Percentiles rank a stretch among this genome's conserved stretches.
Evolutionary conservation across 2,113 vertebrate species (phyloP).

Genomic region (Rhea pennata): DNA sequence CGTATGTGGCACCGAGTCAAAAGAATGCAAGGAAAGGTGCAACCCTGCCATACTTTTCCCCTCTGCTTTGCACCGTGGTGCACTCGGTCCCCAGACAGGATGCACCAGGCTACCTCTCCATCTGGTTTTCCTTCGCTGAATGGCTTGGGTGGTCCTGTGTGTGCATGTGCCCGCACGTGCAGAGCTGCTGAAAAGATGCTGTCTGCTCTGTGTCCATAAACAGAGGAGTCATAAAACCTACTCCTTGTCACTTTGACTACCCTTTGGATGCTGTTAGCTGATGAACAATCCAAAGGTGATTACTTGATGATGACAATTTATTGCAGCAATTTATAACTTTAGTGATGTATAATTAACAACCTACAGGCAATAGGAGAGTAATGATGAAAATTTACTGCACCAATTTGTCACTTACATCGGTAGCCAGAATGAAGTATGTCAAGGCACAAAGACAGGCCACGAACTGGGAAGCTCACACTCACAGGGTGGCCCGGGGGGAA

Average conservation of each 20-base stretch:
- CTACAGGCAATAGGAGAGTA: neutral
- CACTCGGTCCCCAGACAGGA: too few relatives aligned
- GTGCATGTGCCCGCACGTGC: neutral
- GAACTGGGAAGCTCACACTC: neutral
- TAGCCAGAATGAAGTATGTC: neutral
- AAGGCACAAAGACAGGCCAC: neutral
- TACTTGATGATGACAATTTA: neutral
- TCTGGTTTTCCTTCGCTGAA: neutral
- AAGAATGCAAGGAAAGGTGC: neutral
- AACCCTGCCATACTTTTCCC: neutral
- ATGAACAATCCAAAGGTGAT: neutral
- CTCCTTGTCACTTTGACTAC: neutral
- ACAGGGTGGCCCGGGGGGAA: neutral
- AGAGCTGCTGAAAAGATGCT: neutral
- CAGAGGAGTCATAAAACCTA: neutral
- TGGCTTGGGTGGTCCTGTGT: neutral
- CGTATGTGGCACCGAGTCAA: neutral
- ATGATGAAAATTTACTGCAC: slow-evolving; percentile 8
- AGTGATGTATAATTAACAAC: neutral
- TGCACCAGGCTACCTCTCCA: neutral
- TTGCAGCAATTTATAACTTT: neutral
- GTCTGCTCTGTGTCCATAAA: neutral
- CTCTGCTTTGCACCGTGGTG: neutral
- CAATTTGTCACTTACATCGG: neutral
- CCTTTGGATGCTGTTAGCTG: neutral